Conservation (phyloP, 2,797 vertebrate genomes). For the Halcyon leucocephala region DNA sequence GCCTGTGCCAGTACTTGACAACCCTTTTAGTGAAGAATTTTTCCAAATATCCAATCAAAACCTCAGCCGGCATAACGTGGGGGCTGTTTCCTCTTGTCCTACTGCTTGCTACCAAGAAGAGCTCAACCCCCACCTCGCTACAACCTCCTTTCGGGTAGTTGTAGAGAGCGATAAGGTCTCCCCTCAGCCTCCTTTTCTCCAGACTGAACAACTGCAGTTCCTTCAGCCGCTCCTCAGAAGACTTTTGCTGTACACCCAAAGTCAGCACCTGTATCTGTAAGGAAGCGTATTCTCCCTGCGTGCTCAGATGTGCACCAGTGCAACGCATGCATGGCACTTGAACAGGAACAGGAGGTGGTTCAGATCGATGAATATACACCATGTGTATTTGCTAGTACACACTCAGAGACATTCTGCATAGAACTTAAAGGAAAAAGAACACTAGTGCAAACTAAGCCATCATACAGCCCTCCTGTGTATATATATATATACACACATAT, state of each 20-base stretch:
- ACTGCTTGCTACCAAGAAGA: not conserved
- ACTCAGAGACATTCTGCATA: not conserved
- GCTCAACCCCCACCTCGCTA: not conserved
- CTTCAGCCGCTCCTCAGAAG: not conserved
- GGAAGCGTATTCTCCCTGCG: not conserved
- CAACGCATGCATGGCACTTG: rapidly evolving
- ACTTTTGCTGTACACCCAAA: not conserved
- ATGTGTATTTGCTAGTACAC: not conserved
- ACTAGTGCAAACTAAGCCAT: not conserved
- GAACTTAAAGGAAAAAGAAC: not conserved
- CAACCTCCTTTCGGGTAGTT: not conserved
- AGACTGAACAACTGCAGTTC: not conserved
- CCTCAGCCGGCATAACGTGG: not conserved
- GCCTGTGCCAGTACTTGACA: not conserved
- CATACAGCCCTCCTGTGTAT: not conserved
- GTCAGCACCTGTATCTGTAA: rapidly evolving
- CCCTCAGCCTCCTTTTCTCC: not conserved
- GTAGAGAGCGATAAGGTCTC: not conserved
- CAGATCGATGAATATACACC: too few relatives aligned
- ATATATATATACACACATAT: rapidly evolving
- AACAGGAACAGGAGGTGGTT: not conserved
- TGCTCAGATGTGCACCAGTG: rapidly evolving
- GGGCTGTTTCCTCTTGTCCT: not conserved
- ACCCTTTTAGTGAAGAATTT: not conserved
- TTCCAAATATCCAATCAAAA: not conserved